phyloP scores from a whole-genome alignment of 2,113 vertebrate species.

The Atlantisia rogersi region DNA sequence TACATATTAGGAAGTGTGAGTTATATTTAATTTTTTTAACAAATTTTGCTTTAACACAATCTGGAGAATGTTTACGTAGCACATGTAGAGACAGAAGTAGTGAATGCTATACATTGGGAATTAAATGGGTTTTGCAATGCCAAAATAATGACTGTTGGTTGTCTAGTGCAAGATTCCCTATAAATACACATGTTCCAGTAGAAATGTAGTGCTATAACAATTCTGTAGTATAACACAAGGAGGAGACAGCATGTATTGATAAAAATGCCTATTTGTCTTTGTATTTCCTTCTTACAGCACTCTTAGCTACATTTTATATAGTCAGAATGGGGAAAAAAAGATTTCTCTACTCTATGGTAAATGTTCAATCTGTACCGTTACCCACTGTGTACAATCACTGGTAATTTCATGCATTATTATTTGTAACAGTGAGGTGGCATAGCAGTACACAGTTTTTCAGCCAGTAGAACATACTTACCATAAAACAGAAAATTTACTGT shows the following conservation, averaged over 20 bases:
- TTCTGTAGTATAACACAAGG: background rate
- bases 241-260: background rate
- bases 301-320: background rate
- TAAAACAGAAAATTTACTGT: background rate
- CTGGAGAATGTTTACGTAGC: background rate
- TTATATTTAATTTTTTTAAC: background rate
- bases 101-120: background rate
- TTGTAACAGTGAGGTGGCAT: background rate
- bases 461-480: background rate
- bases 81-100: background rate
- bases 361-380: background rate
- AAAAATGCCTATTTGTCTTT: background rate
- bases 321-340: background rate
- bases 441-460: background rate
- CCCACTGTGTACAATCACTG: background rate
- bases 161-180: background rate
- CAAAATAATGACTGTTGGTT: background rate
- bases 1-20: background rate
- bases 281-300: background rate
- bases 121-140: background rate
- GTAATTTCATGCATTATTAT: background rate
- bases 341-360: background rate
- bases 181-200: background rate
- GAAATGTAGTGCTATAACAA: background rate
- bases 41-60: background rate